Evolutionary conservation across 2,888 invertebrate genomes (phyloP), one percentile per base, ranked within the genome.

Genomic region (Vanessa cardui): DNA sequence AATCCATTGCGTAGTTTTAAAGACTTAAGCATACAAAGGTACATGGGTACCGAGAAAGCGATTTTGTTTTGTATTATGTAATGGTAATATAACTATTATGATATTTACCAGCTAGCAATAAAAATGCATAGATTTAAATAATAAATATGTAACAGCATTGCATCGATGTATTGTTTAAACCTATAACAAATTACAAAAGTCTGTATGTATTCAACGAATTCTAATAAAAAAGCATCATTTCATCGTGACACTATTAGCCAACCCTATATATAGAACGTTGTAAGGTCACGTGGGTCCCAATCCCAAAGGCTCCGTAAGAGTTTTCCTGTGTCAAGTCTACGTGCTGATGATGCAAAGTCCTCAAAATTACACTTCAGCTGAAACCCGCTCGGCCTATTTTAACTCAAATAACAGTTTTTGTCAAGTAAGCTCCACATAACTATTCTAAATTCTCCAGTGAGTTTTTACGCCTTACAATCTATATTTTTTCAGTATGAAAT

Each of bases 241-340:
- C 12, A 39, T 12, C 39, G 12, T 12, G 39, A 12, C 20, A 54
- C 47, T 39, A 20, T 63, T 6, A 18, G 18, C 8, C 59, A 60
- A 59, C 50, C 52, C 52, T 66, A 49, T 26, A 49, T 52, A 39
- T 39, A 39, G 12, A 39, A 45, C 66, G 58, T 65, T 49, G 49
- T 18, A 58, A 66, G 56, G 54, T 52, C 46, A 52, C 63, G 46
- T 58, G 66, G 56, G 21, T 47, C 12, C 39, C 62, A 21, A 64
- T 66, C 50, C 21, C 61, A 52, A 33, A 33, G 67, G 44, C 61
- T 50, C 21, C 58, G 46, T 70, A 54, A 70, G 61, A 67, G 70
- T 67, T 31, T 70, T 70, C 56, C 64, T 58, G 31, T 70, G 70
- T 70, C 64, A 44, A 61, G 62, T 58, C 70, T 70, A 70, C 70